Percentiles rank a stretch among this genome's conserved stretches.
Evolutionary conservation across 2,888 invertebrate species (phyloP).

Genomic region (Diarsia brunnea): DNA sequence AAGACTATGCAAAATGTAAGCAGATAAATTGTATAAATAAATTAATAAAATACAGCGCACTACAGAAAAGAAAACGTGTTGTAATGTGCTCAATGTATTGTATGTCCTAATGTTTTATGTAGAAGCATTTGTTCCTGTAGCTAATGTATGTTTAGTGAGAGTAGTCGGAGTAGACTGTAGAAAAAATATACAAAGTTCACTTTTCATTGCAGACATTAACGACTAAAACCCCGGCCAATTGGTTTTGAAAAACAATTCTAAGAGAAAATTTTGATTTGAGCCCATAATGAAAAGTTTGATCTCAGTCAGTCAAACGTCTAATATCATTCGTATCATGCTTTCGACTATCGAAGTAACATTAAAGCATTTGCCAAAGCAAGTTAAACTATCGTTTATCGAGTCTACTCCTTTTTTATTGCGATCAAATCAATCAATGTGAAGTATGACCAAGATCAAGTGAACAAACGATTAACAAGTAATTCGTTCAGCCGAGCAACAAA

Average conservation of each 20-base stretch:
- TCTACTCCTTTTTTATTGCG: conserved; percentile 85
- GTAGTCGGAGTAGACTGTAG: conserved; percentile 77
- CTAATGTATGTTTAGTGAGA: conserved; percentile 66
- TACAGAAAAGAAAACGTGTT: conserved; percentile 78
- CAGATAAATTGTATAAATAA: conserved; percentile 52
- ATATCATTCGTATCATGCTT: conserved; percentile 80
- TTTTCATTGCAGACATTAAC: conserved; percentile 84
- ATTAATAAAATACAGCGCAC: conserved; percentile 67
- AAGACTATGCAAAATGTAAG: conserved; percentile 39
- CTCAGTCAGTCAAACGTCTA: conserved; percentile 71
- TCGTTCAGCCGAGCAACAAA: conserved; percentile 88
- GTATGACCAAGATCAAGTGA: conserved; percentile 88
- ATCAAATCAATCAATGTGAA: conserved; percentile 87
- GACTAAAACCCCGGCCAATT: conserved; percentile 79
- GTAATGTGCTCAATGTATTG: conserved; percentile 77
- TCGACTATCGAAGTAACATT: conserved; percentile 77
- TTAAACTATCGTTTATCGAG: conserved; percentile 79
- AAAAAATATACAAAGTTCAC: conserved; percentile 72
- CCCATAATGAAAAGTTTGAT: conserved; percentile 85
- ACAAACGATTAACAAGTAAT: conserved; percentile 86
- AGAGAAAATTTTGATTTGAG: conserved; percentile 73
- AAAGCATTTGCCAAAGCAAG: conserved; percentile 85
- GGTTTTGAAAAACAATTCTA: conserved; percentile 50
- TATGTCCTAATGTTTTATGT: conserved; percentile 72
- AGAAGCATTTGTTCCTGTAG: conserved; percentile 65